Base-by-base conservation (phyloP, 2,113 vertebrate genomes). In the Oryzias woworae region DNA sequence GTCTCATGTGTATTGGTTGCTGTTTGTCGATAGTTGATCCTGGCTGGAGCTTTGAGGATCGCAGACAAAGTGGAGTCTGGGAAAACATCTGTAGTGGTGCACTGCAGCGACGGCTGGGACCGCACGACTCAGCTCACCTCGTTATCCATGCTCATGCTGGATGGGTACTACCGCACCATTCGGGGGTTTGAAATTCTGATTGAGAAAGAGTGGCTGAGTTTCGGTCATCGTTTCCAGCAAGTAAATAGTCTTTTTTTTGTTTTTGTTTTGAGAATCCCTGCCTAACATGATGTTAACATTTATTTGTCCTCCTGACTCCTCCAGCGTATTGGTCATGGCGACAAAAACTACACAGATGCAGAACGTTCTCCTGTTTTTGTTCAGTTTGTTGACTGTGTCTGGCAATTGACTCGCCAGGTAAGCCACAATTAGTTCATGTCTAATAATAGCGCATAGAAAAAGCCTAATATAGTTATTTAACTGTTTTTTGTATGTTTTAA, bases 351-450 rank as follows among this genome's bases (percentile, higher is more conserved):
- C 0, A 94, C 96, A 0, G 97, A 99, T 0, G 95, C 96, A 0
- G 97, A 99, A 87, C 92, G 96, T 23, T 99, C 97, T 0, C 97
- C 97, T 2, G 94, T 98, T 74, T 99, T 98, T 52, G 93, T 98
- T 76, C 97, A 99, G 88, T 99, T 98, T 73, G 91, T 99, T 7
- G 97, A 99, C 87, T 98, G 94, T 24, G 97, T 99, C 58, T 99
- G 97, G 97, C 97, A 99, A 58, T 93, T 99, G 93, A 97, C 95
- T n/a, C 93, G 94, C 84, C 97, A 99, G 95, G 97, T 98, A 84
- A 68, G 66, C 1, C n/a, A 28, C 13, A 28, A 13, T 48, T 1
- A 23, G 2, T 12, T 20, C 24, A 22, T 24, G 0, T 3, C 0
- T 18, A 45, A 14, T 14, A 56, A 45, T 47, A 23, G 17, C 4